These are phyloP conservation scores for Aspidapion aeneum DNA, from an alignment of 2,888 invertebrate genomes.

Conservation along the genomic window DNA sequence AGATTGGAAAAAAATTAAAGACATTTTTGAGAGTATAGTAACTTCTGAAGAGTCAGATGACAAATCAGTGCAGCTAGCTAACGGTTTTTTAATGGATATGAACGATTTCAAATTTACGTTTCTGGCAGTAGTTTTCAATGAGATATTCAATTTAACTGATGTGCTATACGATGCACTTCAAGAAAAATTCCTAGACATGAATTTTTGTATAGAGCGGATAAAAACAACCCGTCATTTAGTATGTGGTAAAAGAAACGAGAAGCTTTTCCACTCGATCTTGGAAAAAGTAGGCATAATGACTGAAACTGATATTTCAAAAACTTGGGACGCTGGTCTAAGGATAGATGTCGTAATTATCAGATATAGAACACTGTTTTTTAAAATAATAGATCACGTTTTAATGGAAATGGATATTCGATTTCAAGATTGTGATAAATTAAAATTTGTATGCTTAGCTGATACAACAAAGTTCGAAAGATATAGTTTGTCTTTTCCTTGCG, in stretches of 20 bases:
- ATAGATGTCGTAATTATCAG: not conserved
- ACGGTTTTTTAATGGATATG: slow-evolving; percentile 25
- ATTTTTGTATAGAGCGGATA: slow-evolving; percentile 25
- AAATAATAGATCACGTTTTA: slow-evolving; percentile 9
- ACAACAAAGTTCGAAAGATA: slow-evolving; percentile 2
- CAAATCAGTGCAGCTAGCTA: slow-evolving; percentile 22
- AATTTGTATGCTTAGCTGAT: slow-evolving; percentile 11
- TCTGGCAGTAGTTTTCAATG: slow-evolving; percentile 24
- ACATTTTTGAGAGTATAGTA: slow-evolving; percentile 24
- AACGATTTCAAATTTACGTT: slow-evolving; percentile 28
- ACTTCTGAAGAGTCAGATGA: slow-evolving; percentile 20
- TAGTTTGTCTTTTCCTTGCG: slow-evolving; percentile 1
- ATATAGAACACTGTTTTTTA: slow-evolving; percentile 1
- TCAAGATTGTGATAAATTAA: slow-evolving; percentile 11
- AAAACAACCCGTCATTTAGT: slow-evolving; percentile 9
- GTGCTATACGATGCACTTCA: slow-evolving; percentile 22
- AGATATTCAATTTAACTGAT: slow-evolving; percentile 25
- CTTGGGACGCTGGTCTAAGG: not conserved
- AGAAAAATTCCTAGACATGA: slow-evolving; percentile 26
- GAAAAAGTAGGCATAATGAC: slow-evolving; percentile 9
- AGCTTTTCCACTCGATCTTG: slow-evolving; percentile 13
- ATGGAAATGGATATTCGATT: slow-evolving; percentile 10
- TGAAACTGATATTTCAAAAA: not conserved
- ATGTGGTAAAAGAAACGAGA: slow-evolving; percentile 14
- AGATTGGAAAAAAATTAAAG: slow-evolving; percentile 28